Base-by-base conservation (phyloP, 2,113 vertebrate species). In the Atractosteus spatula region DNA sequence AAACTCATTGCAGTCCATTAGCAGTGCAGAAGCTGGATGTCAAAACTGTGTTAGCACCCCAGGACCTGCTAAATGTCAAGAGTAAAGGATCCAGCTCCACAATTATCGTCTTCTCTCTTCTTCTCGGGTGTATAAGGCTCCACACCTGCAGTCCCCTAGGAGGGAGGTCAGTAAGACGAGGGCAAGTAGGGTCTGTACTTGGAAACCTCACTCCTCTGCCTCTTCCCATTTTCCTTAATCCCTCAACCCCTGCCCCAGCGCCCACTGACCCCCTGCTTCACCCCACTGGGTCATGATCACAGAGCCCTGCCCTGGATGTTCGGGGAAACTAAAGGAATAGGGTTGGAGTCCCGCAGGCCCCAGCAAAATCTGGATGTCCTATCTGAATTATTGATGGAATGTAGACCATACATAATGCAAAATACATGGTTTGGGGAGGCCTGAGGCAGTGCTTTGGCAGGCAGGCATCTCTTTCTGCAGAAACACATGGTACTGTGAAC, bases 321-420 rank as follows among this genome's bases (percentile, higher is more conserved):
- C 76, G 79, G 79, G 74, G 74, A 74, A 77, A 66, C 76, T 82
- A 79, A 78, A 76, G 74, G 78, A 76, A 69, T 62, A 79, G 72
- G 74, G 78, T 74, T 73, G 59, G 69, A 57, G 41, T 81, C 74
- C 76, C 70, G 43, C 68, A 72, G 80, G 79, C 69, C 72, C 55
- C 72, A 77, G 77, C 72, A 84, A 51, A 84, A 81, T 82, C 78
- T 84, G 79, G 79, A 84, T 81, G 81, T 81, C 78, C 76, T 73
- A 70, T 72, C 71, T 84, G 81, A 81, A 81, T 82, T 81, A 84
- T 84, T 82, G 78, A 84, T 81, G 77, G 72, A 79, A 80, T 80
- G 79, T 84, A 77, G 83, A 82, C 77, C 72, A 82, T 84, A 81
- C 83, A 84, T 84, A 79, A 84, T 84, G 80, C 78, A 82, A 77